Percentiles rank a stretch among this genome's conserved stretches.
Conservation (phyloP, 2,797 vertebrate genomes). For the Crypturellus tataupa region DNA sequence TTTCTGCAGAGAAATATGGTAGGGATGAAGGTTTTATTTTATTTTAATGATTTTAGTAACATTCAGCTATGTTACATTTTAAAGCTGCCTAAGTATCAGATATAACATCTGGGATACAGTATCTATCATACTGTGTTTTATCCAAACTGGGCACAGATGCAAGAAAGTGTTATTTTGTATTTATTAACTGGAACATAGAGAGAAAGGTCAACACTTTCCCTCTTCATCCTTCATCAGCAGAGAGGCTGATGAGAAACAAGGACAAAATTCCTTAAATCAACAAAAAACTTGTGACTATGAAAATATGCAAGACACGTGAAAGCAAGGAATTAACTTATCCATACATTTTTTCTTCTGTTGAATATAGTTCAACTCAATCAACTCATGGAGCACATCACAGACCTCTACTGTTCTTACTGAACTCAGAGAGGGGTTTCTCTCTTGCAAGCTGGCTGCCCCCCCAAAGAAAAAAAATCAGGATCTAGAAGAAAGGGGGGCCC, state of each 20-base stretch:
- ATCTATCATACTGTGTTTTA: conserved; percentile 53
- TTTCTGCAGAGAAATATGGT: conserved; percentile 38
- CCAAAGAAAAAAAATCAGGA: too few species aligned
- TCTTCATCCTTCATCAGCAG: conserved; percentile 34
- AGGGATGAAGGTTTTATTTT: conserved; percentile 57
- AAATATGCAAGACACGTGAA: neutral
- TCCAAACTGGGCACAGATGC: conserved; percentile 46
- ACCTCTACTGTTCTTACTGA: neutral
- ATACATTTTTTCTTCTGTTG: neutral
- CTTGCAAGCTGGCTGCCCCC: neutral
- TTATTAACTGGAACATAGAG: conserved; percentile 54
- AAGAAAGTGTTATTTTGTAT: conserved; percentile 64
- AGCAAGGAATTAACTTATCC: neutral
- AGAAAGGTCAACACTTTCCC: conserved; percentile 57
- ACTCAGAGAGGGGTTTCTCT: neutral
- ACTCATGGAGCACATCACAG: neutral
- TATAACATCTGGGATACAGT: conserved; percentile 64
- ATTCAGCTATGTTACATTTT: conserved; percentile 50
- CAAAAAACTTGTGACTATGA: neutral
- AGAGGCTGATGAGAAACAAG: conserved; percentile 31
- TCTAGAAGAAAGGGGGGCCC: too few species aligned
- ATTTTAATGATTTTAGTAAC: conserved; percentile 40
- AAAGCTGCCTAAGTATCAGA: conserved; percentile 69
- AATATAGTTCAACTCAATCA: neutral
- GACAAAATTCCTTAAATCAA: conserved; percentile 19